Evolutionary conservation across 2,888 invertebrate genomes (phyloP).

Genomic region (Chaetoderma sp.): DNA sequence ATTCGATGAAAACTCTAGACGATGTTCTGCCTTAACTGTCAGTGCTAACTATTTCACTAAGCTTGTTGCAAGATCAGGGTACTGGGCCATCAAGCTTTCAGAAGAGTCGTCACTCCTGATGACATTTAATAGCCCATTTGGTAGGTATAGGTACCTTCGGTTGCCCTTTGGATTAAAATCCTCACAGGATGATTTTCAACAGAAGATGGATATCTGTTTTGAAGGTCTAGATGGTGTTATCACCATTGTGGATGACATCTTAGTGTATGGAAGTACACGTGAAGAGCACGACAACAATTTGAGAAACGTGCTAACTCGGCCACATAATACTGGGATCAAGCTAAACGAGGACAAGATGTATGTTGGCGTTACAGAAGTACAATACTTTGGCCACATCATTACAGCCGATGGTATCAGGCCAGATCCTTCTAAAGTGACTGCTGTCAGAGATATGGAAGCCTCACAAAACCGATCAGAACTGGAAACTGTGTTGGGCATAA

Average conservation of each 20-base stretch:
- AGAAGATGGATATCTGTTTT: constrained; percentile 10
- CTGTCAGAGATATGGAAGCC: constrained; percentile 19
- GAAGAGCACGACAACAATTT: constrained; percentile 8
- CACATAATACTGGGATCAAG: not conserved
- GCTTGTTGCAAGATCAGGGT: constrained; percentile 30
- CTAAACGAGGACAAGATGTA: constrained; percentile 11
- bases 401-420: constrained; percentile 25
- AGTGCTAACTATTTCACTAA: constrained; percentile 24
- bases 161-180: not conserved
- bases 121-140: constrained; percentile 20
- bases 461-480: constrained; percentile 22
- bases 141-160: not conserved
- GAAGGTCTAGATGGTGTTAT: constrained; percentile 9
- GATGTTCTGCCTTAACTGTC: constrained; percentile 21
- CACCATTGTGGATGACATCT: constrained; percentile 5
- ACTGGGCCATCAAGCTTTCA: constrained; percentile 24
- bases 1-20: constrained; percentile 21
- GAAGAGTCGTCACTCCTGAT: constrained; percentile 9
- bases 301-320: constrained; percentile 1
- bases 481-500: constrained; percentile 30
- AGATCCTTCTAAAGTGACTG: constrained; percentile 27
- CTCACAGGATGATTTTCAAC: constrained; percentile 10
- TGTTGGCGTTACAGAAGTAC: constrained; percentile 10
- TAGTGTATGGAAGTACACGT: constrained; percentile 3
- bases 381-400: constrained; percentile 27